Evolutionary conservation across 2,888 invertebrate genomes (phyloP), one percentile per base, ranked within the genome.

Genomic region (Callimorpha dominula): DNA sequence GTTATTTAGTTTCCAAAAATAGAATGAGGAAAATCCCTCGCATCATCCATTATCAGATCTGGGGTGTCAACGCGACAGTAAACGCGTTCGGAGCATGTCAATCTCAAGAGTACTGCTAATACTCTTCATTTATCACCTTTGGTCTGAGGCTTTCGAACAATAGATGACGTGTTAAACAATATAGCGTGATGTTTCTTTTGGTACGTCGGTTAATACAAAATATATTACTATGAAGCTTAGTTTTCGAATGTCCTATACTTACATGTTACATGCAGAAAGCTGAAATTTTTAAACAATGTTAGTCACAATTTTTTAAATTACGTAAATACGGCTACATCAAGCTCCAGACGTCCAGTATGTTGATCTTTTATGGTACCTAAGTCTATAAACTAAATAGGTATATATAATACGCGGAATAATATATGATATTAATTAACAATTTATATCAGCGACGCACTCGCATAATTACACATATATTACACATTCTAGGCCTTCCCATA

Each of bases 61-160:
- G 76, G 72, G 73, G 70, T 85, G 84, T 86, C 85, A 84, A 77
- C 60, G 74, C 75, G 85, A 83, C 79, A 83, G 78, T 79, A 79
- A 83, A 79, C 79, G 78, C 76, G 79, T 79, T 78, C 31, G 49
- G 75, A 76, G 73, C 65, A 76, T 86, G 87, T 89, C 89, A 89
- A 88, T 88, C 87, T 81, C 77, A 77, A 54, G 65, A 65, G 64
- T 54, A 46, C 54, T 79, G 75, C 81, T 78, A 85, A 84, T 81
- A 80, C 79, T 82, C 79, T 83, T 88, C 87, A 88, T 90, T 90
- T 90, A 87, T 89, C 88, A 89, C 81, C 78, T 82, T 76, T 52
- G 17, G 57, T 43, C 67, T 80, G 50, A 49, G 66, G 42, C 64
- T 62, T 72, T 57, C 57, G 67, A 70, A 77, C 70, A 79, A 75